phyloP scores from a whole-genome alignment of 2,888 invertebrate genomes.

The Latheticus oryzae region DNA sequence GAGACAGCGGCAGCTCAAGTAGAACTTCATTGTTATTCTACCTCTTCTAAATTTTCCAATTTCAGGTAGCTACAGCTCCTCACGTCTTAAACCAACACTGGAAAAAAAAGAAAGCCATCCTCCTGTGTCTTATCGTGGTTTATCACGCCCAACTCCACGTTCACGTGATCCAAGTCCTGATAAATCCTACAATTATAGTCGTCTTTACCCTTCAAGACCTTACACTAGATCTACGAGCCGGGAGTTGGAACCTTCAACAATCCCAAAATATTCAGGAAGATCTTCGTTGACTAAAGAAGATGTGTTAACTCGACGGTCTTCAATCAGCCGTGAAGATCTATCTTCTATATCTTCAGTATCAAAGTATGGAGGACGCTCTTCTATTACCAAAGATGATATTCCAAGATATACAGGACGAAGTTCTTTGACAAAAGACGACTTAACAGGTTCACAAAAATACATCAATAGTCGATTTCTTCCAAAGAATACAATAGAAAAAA shows the following conservation, averaged over 20 bases:
- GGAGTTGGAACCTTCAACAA: conserved; percentile 57
- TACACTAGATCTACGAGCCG: conserved; percentile 59
- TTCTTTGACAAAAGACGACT: conserved; percentile 48
- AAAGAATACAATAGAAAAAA: conserved; percentile 64
- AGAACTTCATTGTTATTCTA: conserved; percentile 41
- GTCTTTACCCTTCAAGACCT: conserved; percentile 67
- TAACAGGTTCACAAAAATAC: conserved; percentile 59
- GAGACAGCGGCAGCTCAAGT: conserved; percentile 50
- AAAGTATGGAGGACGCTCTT: conserved; percentile 50
- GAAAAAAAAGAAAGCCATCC: conserved; percentile 65
- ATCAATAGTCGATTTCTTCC: conserved; percentile 65
- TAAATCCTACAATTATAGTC: conserved; percentile 67
- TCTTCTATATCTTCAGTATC: no score
- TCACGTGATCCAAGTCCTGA: conserved; percentile 71
- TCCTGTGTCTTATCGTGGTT: conserved; percentile 66
- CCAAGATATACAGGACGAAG: conserved; percentile 44
- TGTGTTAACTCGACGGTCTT: conserved; percentile 50
- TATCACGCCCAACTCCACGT: conserved; percentile 58
- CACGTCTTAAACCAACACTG: conserved; percentile 50
- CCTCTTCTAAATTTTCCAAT: conserved; percentile 36
- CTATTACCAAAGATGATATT: no score
- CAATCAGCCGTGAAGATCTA: conserved; percentile 48
- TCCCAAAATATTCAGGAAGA: conserved; percentile 57
- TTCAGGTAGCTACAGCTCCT: conserved; percentile 38
- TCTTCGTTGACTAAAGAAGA: conserved; percentile 56